Base-by-base conservation (phyloP, 92 coral and sea anemone species). In the Porites divaricata region DNA sequence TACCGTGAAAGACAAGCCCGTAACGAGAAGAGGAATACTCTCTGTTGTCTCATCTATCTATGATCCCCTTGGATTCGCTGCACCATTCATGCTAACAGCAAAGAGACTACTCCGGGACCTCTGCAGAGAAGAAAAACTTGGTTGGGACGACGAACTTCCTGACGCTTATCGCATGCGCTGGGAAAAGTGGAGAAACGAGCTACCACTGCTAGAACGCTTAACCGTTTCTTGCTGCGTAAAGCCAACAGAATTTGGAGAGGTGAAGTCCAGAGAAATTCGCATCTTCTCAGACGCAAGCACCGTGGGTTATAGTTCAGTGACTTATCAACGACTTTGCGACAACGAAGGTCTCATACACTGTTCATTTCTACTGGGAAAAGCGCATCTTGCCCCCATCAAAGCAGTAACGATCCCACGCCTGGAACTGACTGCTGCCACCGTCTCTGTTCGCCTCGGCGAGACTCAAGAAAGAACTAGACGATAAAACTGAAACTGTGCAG, bases 61-160 rank as follows among this genome's bases (percentile, higher is more conserved):
- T 63, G 93, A 89, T 63, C 93, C 90, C 10, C 78, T 89, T 22
- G 93, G 96, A 20, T 49, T 92, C 9, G 88, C 64, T 12, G 86
- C 93, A 26, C 90, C 96, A 8, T 87, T 87, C 62, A 59, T 81
- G 15, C 63, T 92, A 50, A 74, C 84, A 9, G 92, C 92, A 3
- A 90, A 93, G 88, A 53, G 74, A 67, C 0, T 90, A 0, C 85
- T 93, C 9, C 92, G 90, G 62, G 88, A 90, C n/a, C 87, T 93
- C 8, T 85, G 93, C 25, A 75, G 80, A 67, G 77, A 77, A 14
- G 72, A 84, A 10, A 84, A 76, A 26, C 90, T 93, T 13, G 93
- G 81, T 6, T 93, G 91, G 95, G 95, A 91, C 58, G 93, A 93
- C 56, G 93, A 86, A 50, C 85, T 93, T 24, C 97, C 89, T 16